These are phyloP conservation scores for Agrotis ipsilon DNA, from an alignment of 2,888 invertebrate genomes.

Conservation along the genomic window DNA sequence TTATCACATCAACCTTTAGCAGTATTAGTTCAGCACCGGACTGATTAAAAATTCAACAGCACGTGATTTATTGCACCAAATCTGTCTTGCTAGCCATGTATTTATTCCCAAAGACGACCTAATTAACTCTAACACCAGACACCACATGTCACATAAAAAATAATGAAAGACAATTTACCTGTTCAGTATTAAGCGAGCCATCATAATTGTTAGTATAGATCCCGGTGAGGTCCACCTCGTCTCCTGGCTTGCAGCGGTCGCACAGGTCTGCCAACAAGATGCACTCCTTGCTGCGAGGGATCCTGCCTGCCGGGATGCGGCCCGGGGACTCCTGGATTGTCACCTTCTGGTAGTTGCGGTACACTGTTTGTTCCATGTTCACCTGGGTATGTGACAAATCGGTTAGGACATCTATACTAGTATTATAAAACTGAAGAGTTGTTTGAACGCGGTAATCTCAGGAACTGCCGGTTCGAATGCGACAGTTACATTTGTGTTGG, in stretches of 20 bases:
- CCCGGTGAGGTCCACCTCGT: constrained; percentile 98
- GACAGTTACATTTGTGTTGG: too few relatives aligned
- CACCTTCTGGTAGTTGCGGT: constrained; percentile 99
- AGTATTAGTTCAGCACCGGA: neutral
- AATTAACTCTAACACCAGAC: too few relatives aligned
- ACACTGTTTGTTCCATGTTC: constrained; percentile 99
- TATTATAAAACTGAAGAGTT: too few relatives aligned
- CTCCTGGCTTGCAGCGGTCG: constrained; percentile 99
- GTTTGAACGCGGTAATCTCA: too few relatives aligned
- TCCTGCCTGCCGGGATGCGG: constrained; percentile 98
- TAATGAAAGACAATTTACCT: constrained; percentile 85
- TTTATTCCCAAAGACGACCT: too few relatives aligned
- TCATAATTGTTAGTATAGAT: constrained; percentile 99
- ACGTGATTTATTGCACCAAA: neutral
- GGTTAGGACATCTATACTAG: neutral
- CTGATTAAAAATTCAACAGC: neutral
- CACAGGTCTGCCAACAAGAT: constrained; percentile 98
- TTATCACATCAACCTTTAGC: too few relatives aligned
- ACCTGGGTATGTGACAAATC: constrained; percentile 91
- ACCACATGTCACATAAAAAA: neutral
- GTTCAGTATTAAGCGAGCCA: constrained; percentile 98
- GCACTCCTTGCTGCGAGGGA: constrained; percentile 99
- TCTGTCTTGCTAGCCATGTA: neutral
- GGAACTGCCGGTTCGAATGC: too few relatives aligned
- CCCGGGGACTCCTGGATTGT: constrained; percentile 99